Evolutionary conservation across 2,888 invertebrate genomes (phyloP).

Genomic region (Troides aeacus): DNA sequence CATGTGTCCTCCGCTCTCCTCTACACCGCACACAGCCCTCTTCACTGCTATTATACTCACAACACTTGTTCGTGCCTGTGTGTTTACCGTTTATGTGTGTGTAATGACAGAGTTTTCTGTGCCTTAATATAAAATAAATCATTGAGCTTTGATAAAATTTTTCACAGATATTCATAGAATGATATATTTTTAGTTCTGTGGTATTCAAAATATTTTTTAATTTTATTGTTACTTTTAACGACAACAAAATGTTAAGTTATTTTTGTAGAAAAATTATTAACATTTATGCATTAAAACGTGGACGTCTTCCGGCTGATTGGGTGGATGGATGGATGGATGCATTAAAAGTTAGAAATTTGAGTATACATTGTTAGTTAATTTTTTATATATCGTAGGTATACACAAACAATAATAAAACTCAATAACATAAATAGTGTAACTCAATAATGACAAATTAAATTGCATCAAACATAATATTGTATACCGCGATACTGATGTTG

Average conservation of each 20-base stretch:
- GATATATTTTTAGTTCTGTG: neutral
- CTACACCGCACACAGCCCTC: constrained; percentile 33
- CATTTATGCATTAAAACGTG: neutral
- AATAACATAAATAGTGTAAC: neutral
- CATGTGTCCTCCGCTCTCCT: constrained; percentile 42
- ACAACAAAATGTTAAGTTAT: too few relatives aligned
- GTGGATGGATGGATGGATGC: neutral
- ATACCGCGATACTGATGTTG: constrained; percentile 29
- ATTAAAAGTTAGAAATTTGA: too few relatives aligned
- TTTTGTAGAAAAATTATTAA: neutral
- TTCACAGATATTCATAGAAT: neutral
- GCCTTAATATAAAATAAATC: constrained; percentile 16
- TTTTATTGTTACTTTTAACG: neutral
- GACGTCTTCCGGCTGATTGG: too few relatives aligned
- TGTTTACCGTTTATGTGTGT: constrained; percentile 9
- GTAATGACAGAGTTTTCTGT: constrained; percentile 18
- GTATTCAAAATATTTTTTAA: neutral
- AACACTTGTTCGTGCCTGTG: constrained; percentile 24
- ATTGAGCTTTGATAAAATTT: constrained; percentile 2
- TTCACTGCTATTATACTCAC: constrained; percentile 16
- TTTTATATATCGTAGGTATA: too few relatives aligned
- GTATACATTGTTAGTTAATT: too few relatives aligned
- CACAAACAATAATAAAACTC: neutral
- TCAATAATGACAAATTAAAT: constrained; percentile 8
- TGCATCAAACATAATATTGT: constrained; percentile 12